A percentile compares a stretch with the other conserved stretches of the same genome.
These are phyloP conservation scores for Pseudolaguvia tuberculata DNA, from an alignment of 2,113 vertebrate genomes.

Conservation along the genomic window DNA sequence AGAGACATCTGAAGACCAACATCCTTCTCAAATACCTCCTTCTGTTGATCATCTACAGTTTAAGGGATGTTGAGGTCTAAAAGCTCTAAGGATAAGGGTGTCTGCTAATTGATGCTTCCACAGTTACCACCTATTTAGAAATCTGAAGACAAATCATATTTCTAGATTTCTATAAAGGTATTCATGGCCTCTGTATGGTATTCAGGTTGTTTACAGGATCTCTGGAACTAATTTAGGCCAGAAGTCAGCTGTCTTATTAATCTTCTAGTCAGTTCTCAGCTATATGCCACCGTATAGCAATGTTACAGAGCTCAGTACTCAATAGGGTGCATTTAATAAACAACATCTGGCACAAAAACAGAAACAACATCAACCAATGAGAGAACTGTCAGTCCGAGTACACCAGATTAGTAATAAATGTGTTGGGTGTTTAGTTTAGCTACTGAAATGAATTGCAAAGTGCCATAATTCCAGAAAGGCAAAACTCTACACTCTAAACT, in stretches of 20 bases:
- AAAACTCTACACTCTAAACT: constrained; percentile 14
- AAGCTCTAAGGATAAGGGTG: too few species aligned
- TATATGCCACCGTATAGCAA: constrained; percentile 7
- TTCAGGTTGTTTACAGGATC: background rate
- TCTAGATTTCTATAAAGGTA: background rate
- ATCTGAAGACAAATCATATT: constrained; percentile 6
- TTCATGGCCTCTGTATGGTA: too few species aligned
- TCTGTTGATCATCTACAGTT: too few species aligned
- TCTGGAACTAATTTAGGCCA: background rate
- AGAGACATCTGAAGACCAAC: too few species aligned
- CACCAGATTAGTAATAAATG: constrained; percentile 19
- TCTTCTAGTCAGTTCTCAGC: constrained; percentile 1
- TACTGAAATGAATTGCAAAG: constrained; percentile 23
- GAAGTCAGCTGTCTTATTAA: constrained; percentile 7
- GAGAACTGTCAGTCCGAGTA: constrained; percentile 9
- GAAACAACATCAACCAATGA: background rate
- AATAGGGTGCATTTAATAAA: constrained; percentile 1
- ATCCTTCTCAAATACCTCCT: too few species aligned
- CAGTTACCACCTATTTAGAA: background rate
- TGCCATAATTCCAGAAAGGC: constrained; percentile 3
- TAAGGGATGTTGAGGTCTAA: too few species aligned
- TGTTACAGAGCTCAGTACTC: constrained; percentile 17
- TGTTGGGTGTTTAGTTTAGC: background rate
- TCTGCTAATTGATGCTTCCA: too few species aligned
- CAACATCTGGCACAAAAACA: background rate